phyloP scores from a whole-genome alignment of 2,113 vertebrate genomes.

The Prunella himalayana region DNA sequence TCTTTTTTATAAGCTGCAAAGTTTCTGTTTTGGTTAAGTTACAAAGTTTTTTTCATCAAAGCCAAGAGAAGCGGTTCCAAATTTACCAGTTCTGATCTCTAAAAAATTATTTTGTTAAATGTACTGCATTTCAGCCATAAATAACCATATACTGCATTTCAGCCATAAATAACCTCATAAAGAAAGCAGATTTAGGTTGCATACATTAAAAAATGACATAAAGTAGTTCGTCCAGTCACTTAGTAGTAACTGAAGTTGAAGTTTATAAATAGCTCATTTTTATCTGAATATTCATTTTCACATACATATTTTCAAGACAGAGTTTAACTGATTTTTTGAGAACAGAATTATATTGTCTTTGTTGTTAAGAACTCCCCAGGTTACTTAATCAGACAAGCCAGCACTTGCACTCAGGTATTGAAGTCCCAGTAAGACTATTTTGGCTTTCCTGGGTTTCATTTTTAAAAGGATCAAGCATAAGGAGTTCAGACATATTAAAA shows the following conservation, averaged over 20 bases:
- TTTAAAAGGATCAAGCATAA: background rate
- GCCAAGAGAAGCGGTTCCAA: accelerated
- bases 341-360: background rate
- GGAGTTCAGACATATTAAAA: background rate
- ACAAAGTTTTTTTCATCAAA: background rate
- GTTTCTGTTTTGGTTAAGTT: background rate
- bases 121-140: background rate
- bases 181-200: background rate
- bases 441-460: background rate
- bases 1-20: background rate
- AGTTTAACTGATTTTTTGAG: background rate
- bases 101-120: background rate
- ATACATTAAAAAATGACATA: background rate
- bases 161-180: background rate
- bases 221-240: background rate
- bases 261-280: background rate
- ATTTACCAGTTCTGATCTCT: background rate
- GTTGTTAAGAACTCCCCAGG: constrained; percentile 7
- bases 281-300: background rate
- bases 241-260: background rate
- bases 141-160: background rate
- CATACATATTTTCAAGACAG: background rate
- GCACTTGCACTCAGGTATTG: constrained; percentile 12
- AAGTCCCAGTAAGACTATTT: background rate
- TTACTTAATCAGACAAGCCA: constrained; percentile 44